Base-by-base conservation (phyloP, 2,113 vertebrate genomes). In the Lophochroa leadbeateri region DNA sequence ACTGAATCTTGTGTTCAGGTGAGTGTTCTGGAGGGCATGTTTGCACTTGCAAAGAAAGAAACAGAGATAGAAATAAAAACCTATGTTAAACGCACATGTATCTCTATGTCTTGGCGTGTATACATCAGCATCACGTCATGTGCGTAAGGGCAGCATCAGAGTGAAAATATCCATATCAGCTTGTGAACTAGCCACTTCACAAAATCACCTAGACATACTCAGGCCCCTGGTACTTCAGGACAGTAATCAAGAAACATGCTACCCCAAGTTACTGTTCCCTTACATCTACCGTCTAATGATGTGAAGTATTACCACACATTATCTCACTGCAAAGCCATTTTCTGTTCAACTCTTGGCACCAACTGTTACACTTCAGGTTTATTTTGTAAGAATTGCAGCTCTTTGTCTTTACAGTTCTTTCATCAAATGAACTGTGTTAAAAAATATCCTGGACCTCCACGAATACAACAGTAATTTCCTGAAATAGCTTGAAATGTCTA, bases 401-500 rank as follows among this genome's bases (percentile, higher is more conserved):
- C n/a, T 92, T 84, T 91, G 64, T 81, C 50, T 64, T 39, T 52
- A 63, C 17, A 43, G n/a, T 16, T 81, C 69, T 89, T 89, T 64
- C 77, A 82, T 64, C 28, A 84, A 6, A 35, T 47, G 19, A 95
- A 79, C 10, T 57, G 39, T n/a, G 33, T 71, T 92, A 43, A 28
- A 91, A 91, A 68, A 81, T 43, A 57, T 20, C 31, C 77, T 64
- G 47, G 74, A 52, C 13, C 52, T 84, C 74, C 27, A 89, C 15
- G 78, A 89, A 68, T 17, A 19, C 23, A 64, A 86, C 0, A 65
- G 35, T 19, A 9, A 89, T 79, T 79, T 75, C 52, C 37, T 60
- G 52, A 93, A 79, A 90, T 60, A 85, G 49, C 50, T 84, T 86
- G 61, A 71, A 75, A 84, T 6, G 5, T 58, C 53, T 57, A 52